Conservation (phyloP, 2,113 vertebrate species). For the Crypturellus undulatus region DNA sequence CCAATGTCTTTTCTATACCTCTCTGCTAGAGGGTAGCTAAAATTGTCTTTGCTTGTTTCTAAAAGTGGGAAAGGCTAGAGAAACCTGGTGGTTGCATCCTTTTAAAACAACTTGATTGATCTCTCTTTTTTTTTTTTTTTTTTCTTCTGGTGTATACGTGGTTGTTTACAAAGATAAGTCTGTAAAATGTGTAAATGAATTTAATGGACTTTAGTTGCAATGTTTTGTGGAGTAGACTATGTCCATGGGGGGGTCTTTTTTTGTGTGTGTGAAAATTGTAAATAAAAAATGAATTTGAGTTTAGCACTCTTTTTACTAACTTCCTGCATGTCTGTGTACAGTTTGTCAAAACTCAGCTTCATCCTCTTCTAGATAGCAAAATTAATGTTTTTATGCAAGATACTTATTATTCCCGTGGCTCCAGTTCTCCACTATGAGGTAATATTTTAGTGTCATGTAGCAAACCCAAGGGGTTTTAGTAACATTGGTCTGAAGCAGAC, state of each 20-base stretch:
- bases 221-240: not conserved
- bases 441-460: not conserved
- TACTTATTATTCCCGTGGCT: not conserved
- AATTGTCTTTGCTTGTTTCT: not conserved
- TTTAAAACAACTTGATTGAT: not conserved
- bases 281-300: slow-evolving; percentile 75
- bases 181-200: slow-evolving; percentile 33
- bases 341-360: not conserved
- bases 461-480: not conserved
- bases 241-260: not conserved
- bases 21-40: not conserved
- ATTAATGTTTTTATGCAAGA: not conserved
- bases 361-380: not conserved
- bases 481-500: not conserved
- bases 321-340: rapidly evolving
- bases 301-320: not conserved
- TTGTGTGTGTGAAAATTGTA: slow-evolving; percentile 55
- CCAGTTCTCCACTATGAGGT: not conserved
- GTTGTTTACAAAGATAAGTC: not conserved
- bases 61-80: not conserved
- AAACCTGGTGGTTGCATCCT: not conserved
- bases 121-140: not conserved
- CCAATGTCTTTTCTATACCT: not conserved
- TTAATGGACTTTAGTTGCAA: not conserved
- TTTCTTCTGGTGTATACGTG: not conserved